Evolutionary conservation across 2,888 invertebrate species (phyloP).

Genomic region (Apotomis betuletana): DNA sequence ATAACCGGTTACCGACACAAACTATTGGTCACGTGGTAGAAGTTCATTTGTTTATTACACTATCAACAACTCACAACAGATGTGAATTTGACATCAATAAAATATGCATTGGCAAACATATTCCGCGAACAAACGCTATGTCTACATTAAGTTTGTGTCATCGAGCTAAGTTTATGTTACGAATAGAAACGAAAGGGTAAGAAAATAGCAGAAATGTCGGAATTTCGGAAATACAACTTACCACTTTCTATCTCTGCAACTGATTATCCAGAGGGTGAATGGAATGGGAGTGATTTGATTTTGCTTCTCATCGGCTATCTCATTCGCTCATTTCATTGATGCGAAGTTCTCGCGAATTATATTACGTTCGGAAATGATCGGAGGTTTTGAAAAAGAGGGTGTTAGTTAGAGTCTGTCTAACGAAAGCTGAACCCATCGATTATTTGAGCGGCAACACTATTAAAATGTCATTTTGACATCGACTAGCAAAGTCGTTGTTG

Average conservation of each 20-base stretch:
- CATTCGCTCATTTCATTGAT: constrained; percentile 33
- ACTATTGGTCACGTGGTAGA: not conserved
- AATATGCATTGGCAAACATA: constrained; percentile 1
- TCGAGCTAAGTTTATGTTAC: constrained; percentile 17
- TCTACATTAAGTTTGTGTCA: not conserved
- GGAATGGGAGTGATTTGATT: constrained; percentile 30
- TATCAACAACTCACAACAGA: constrained; percentile 29
- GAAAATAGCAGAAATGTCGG: constrained; percentile 42
- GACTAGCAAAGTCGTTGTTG: too few species aligned
- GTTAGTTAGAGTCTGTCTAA: too few species aligned
- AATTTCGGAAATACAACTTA: constrained; percentile 55
- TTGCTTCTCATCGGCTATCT: constrained; percentile 17
- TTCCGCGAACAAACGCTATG: not conserved
- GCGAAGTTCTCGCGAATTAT: constrained; percentile 27
- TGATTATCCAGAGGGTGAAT: constrained; percentile 29
- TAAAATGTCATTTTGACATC: too few species aligned
- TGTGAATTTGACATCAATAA: constrained; percentile 11
- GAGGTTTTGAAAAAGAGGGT: not conserved
- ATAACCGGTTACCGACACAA: constrained; percentile 19
- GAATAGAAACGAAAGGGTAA: not conserved
- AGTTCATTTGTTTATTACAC: constrained; percentile 26
- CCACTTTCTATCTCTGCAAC: constrained; percentile 50
- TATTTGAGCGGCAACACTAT: too few species aligned
- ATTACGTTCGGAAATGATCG: constrained; percentile 21
- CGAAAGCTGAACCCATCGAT: too few species aligned